Evolutionary conservation across 2,797 vertebrate species (phyloP).

Genomic region (Tamandua tetradactyla): DNA sequence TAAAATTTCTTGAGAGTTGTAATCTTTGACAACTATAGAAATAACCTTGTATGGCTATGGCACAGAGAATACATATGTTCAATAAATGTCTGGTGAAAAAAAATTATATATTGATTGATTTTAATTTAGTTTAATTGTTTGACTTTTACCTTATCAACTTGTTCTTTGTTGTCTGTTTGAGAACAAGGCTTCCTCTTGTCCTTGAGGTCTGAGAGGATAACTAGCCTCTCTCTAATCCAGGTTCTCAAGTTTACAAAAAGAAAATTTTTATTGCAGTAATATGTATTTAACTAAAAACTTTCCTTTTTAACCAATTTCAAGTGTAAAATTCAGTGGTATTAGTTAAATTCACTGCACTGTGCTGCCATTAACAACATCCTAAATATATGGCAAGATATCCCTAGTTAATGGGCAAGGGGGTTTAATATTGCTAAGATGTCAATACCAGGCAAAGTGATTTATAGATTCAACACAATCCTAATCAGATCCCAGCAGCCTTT

Average conservation of each 20-base stretch:
- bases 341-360: too few relatives aligned
- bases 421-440: too few relatives aligned
- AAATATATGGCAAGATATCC: too few relatives aligned
- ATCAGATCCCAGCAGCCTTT: neutral
- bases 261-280: too few relatives aligned
- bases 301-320: too few relatives aligned
- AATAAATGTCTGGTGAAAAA: neutral
- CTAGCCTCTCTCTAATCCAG: neutral
- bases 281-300: too few relatives aligned
- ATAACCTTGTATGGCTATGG: neutral
- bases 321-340: too few relatives aligned
- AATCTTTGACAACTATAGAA: neutral
- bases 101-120: neutral
- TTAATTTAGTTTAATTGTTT: neutral
- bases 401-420: too few relatives aligned
- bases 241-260: neutral
- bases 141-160: neutral
- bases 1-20: neutral
- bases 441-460: too few relatives aligned
- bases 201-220: neutral
- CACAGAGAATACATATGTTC: neutral
- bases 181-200: neutral
- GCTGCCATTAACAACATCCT: too few relatives aligned
- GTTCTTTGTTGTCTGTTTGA: neutral
- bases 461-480: neutral